Conservation (phyloP, 2,888 invertebrate species). For the Ypsolopha scabrella region DNA sequence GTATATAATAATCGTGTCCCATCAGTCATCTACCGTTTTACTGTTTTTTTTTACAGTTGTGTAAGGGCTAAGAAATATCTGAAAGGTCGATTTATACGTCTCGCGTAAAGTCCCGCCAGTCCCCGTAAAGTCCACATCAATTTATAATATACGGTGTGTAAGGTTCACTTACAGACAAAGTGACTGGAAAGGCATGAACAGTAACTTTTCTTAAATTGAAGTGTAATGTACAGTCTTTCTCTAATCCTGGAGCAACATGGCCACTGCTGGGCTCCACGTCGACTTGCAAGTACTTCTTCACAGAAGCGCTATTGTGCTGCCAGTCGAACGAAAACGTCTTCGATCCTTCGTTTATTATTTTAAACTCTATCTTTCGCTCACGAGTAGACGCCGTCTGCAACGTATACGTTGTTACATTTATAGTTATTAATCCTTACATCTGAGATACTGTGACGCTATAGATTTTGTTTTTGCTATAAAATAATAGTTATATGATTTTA, state of each 20-base stretch:
- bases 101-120: too few relatives aligned
- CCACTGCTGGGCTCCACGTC: slow-evolving; percentile 45
- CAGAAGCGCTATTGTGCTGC: slow-evolving; percentile 32
- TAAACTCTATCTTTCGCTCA: slow-evolving; percentile 46
- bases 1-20: too few relatives aligned
- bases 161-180: slow-evolving; percentile 30
- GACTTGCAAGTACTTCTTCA: slow-evolving; percentile 49
- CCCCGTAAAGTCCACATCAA: too few relatives aligned
- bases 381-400: slow-evolving; percentile 54
- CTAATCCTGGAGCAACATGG: slow-evolving; percentile 38
- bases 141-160: background rate
- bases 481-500: too few relatives aligned
- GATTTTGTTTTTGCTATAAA: background rate
- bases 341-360: slow-evolving; percentile 52
- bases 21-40: too few relatives aligned
- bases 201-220: slow-evolving; percentile 50
- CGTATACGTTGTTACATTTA: background rate
- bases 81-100: too few relatives aligned
- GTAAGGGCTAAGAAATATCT: too few relatives aligned
- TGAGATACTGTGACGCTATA: too few relatives aligned
- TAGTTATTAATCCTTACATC: too few relatives aligned
- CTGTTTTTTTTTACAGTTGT: too few relatives aligned
- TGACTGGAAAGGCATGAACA: slow-evolving; percentile 46
- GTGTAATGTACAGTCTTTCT: slow-evolving; percentile 38
- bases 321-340: slow-evolving; percentile 56